These are phyloP conservation scores for Acanthosepion lycidas DNA, from an alignment of 2,888 invertebrate species.

Conservation along the genomic window DNA sequence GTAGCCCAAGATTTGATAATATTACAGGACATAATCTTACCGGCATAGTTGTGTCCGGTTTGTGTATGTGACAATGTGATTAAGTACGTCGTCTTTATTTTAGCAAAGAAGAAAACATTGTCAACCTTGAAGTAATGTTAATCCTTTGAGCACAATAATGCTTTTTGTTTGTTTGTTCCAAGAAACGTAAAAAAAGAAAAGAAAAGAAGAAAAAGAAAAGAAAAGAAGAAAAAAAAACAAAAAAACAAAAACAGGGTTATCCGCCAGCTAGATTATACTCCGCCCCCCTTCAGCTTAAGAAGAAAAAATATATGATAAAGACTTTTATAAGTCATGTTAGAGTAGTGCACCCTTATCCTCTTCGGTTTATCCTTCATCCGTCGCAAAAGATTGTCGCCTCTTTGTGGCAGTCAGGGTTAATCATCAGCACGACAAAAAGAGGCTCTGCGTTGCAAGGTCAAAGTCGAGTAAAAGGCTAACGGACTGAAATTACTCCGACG, in stretches of 20 bases:
- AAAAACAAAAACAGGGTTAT: background rate
- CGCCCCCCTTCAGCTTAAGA: background rate
- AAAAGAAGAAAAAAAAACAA: too few relatives aligned
- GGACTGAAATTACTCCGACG: background rate
- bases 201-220: too few relatives aligned
- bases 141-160: background rate
- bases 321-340: background rate
- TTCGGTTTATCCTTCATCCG: constrained; percentile 2
- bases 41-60: background rate
- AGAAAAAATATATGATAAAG: background rate
- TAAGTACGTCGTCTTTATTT: background rate
- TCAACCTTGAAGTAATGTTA: background rate
- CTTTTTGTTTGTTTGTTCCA: background rate
- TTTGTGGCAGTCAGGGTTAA: background rate
- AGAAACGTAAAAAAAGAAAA: background rate
- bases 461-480: background rate
- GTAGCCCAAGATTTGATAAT: background rate
- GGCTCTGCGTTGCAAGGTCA: background rate
- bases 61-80: background rate
- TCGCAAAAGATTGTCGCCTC: background rate
- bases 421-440: background rate
- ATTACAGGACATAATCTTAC: background rate
- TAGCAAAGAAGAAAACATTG: background rate
- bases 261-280: background rate
- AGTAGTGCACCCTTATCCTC: background rate